Conservation (phyloP, 2,888 invertebrate genomes). For the Melipona bicolor region DNA sequence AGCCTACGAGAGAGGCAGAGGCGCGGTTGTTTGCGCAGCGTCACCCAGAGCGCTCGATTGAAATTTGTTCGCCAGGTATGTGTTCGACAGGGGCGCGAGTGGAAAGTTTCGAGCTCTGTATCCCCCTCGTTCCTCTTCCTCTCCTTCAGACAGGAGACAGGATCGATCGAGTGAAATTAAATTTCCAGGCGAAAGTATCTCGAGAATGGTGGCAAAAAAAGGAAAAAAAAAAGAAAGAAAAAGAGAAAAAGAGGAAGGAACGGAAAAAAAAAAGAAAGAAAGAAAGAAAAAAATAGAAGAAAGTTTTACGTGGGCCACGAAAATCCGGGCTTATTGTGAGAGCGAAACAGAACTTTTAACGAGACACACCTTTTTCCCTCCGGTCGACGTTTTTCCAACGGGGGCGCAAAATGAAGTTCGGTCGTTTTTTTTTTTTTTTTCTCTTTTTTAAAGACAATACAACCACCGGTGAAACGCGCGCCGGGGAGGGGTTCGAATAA, state of each 20-base stretch:
- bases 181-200: slow-evolving; percentile 44
- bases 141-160: slow-evolving; percentile 10
- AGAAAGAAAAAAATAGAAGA: neutral
- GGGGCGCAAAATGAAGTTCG: slow-evolving; percentile 33
- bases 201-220: neutral
- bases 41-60: slow-evolving; percentile 14
- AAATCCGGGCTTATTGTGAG: slow-evolving; percentile 42
- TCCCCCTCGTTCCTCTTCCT: neutral
- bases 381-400: slow-evolving; percentile 10
- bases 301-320: slow-evolving; percentile 32
- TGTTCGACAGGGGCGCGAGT: slow-evolving; percentile 4
- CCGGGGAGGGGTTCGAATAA: neutral
- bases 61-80: slow-evolving; percentile 19
- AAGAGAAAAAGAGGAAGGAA: too few relatives aligned
- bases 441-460: slow-evolving; percentile 8
- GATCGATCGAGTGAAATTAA: slow-evolving; percentile 39
- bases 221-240: neutral
- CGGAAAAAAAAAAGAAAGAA: neutral
- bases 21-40: slow-evolving; percentile 25
- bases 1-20: slow-evolving; percentile 1
- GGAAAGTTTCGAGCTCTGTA: slow-evolving; percentile 25
- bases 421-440: neutral
- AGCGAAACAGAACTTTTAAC: slow-evolving; percentile 56
- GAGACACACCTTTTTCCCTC: slow-evolving; percentile 25
- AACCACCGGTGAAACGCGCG: neutral